Conservation (phyloP, 2,113 vertebrate species). For the Zosterops lateralis region DNA sequence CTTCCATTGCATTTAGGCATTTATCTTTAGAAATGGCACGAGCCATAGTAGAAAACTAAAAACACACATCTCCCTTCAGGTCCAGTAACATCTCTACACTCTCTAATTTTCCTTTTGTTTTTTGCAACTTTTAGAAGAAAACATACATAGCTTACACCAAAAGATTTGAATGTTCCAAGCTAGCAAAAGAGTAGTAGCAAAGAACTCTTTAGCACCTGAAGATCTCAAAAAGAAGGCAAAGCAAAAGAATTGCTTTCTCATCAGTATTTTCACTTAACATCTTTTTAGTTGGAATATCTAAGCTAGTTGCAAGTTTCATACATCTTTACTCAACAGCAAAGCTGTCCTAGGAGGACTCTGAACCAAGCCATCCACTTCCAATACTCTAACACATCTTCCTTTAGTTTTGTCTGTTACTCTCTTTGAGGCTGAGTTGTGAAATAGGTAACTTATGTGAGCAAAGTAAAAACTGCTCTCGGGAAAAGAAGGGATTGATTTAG, state of each 20-base stretch:
- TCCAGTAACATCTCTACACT: not conserved
- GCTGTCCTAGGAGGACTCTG: not conserved
- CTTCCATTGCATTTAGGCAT: not conserved
- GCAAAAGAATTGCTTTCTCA: not conserved
- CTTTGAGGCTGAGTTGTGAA: not conserved
- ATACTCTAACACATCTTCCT: not conserved
- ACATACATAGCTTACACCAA: not conserved
- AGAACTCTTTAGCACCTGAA: not conserved
- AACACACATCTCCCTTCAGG: not conserved
- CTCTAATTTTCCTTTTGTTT: not conserved
- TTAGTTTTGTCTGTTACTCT: not conserved
- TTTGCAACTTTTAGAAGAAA: not conserved
- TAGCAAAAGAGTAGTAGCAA: not conserved
- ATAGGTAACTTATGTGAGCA: not conserved
- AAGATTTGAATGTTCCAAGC: not conserved
- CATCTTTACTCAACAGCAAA: not conserved
- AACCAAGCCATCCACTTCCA: not conserved
- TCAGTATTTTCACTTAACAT: not conserved
- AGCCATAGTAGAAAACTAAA: not conserved
- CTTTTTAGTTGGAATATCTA: not conserved
- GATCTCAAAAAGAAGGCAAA: not conserved
- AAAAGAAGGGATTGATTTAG: not conserved
- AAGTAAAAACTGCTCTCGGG: not conserved
- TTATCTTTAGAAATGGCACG: not conserved
- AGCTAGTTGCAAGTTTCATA: not conserved